A percentile compares a stretch with the other conserved stretches of the same genome.
Conservation (phyloP, 2,797 vertebrate species). For the Anolis apletophallus region DNA sequence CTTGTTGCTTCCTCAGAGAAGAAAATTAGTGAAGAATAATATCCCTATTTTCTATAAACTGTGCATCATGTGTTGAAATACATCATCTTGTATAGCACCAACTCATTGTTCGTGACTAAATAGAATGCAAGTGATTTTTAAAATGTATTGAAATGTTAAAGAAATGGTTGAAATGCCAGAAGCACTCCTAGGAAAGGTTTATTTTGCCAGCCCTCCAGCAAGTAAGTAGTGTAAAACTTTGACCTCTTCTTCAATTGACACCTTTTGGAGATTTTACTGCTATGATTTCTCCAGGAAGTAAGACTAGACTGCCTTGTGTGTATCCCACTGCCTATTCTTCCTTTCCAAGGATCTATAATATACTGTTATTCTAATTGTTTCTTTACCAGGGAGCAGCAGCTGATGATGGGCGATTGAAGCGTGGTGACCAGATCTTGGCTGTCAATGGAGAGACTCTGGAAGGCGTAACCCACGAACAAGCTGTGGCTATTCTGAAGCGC, state of each 20-base stretch:
- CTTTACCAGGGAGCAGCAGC: conserved; percentile 88
- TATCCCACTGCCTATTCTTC: not conserved
- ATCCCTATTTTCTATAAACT: not conserved
- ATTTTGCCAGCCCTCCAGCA: not conserved
- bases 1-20: not conserved
- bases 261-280: not conserved
- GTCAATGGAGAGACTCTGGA: conserved; percentile 92
- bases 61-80: not conserved
- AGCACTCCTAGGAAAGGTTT: not conserved
- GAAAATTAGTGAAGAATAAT: not conserved
- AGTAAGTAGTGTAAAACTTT: not conserved
- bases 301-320: not conserved
- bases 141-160: not conserved
- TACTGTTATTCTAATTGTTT: conserved; percentile 40
- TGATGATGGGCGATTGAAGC: conserved; percentile 87
- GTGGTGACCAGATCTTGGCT: conserved; percentile 91
- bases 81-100: not conserved
- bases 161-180: not conserved
- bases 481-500: conserved; percentile 89
- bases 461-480: conserved; percentile 90
- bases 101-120: not conserved
- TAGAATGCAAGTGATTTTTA: not conserved
- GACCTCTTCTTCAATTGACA: not conserved
- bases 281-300: not conserved
- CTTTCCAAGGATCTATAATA: not conserved